A percentile compares a stretch with the other conserved stretches of the same genome.
Conservation (phyloP, 2,113 vertebrate species). For the Fulica atra region DNA sequence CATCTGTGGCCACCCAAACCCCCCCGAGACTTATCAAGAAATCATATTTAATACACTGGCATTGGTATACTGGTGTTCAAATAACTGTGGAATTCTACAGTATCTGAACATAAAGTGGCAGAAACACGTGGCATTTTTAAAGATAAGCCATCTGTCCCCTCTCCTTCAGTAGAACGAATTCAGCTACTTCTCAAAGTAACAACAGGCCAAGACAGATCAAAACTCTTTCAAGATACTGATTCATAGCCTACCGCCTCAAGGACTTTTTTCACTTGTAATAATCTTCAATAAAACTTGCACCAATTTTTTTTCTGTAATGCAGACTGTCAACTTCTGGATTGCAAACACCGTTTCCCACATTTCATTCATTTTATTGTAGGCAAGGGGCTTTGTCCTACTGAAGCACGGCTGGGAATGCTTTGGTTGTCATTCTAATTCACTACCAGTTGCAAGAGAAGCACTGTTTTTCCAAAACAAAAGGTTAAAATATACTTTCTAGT, state of each 20-base stretch:
- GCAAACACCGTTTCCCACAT: background rate
- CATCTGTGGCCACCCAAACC: background rate
- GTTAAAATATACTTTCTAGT: background rate
- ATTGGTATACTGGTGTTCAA: background rate
- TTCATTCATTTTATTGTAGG: background rate
- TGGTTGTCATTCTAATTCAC: constrained; percentile 29
- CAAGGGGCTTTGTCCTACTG: background rate
- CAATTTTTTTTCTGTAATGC: background rate
- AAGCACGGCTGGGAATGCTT: background rate
- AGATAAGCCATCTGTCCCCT: background rate
- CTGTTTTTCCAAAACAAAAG: background rate
- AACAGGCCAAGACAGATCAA: background rate
- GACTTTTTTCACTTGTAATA: background rate
- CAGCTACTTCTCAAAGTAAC: background rate
- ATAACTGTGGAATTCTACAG: fast-evolving
- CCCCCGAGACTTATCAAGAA: background rate
- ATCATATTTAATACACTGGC: background rate
- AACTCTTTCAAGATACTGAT: constrained; percentile 10
- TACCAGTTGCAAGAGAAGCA: background rate
- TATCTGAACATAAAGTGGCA: background rate
- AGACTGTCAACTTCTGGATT: background rate
- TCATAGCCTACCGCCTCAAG: background rate
- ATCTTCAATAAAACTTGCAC: background rate
- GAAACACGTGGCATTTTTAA: background rate
- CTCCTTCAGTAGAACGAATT: background rate